A percentile compares a stretch with the other conserved stretches of the same genome.
Conservation (phyloP, 2,888 invertebrate species). For the Oxyteleia sp. region DNA sequence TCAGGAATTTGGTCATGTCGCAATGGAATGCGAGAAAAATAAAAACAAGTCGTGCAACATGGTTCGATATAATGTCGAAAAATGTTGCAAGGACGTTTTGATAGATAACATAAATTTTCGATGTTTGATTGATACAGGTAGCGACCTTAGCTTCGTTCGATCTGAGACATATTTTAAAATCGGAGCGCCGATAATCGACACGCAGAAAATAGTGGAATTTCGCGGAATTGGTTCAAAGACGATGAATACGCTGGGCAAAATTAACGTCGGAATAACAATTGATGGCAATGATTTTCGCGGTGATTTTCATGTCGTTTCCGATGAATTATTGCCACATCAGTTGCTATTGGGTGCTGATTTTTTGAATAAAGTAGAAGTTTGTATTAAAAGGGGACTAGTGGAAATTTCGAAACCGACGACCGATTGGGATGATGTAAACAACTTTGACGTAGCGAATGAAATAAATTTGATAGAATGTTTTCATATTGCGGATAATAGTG, state of each 20-base stretch:
- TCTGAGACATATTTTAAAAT: conserved; percentile 31
- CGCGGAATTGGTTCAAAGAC: conserved; percentile 19
- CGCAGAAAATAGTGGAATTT: conserved; percentile 35
- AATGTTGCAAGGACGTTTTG: conserved; percentile 38
- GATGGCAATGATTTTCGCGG: conserved; percentile 36
- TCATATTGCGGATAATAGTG: conserved; percentile 30
- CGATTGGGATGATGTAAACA: not conserved
- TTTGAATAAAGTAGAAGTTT: conserved; percentile 26
- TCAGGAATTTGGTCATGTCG: conserved; percentile 27
- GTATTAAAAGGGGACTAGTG: conserved; percentile 17
- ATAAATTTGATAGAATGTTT: conserved; percentile 16
- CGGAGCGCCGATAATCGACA: conserved; percentile 19
- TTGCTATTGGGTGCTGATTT: conserved; percentile 58
- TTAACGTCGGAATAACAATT: conserved; percentile 25
- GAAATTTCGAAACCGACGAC: not conserved
- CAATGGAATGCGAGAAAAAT: conserved; percentile 6
- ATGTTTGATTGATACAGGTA: conserved; percentile 57
- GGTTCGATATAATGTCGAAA: not conserved
- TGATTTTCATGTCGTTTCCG: conserved; percentile 47
- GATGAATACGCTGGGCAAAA: conserved; percentile 18
- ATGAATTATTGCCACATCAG: conserved; percentile 28
- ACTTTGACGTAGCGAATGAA: not conserved
- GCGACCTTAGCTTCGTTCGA: conserved; percentile 50
- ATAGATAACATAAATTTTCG: conserved; percentile 38
- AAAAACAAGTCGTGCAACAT: conserved; percentile 5